Evolutionary conservation across 2,888 invertebrate genomes (phyloP).

Genomic region (Disparrhopalites patrizii): DNA sequence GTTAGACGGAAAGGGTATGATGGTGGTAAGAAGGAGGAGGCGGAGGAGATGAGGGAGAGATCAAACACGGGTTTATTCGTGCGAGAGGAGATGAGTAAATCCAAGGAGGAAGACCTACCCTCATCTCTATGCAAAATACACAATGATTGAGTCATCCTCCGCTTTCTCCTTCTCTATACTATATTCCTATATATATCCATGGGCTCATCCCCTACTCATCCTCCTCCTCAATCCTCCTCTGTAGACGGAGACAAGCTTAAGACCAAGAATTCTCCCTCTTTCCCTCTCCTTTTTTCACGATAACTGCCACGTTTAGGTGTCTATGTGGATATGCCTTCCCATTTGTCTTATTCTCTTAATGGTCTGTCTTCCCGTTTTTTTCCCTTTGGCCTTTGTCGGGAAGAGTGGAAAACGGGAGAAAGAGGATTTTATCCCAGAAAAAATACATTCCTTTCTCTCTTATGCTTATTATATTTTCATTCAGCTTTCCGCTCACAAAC

Average conservation of each 20-base stretch:
- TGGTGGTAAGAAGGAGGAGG: no score
- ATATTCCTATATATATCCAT: no score
- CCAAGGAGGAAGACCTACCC: background rate
- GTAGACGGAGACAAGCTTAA: conserved; percentile 3
- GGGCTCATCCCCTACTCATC: background rate
- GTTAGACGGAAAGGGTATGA: no score
- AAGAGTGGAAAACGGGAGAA: no score
- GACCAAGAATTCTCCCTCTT: background rate
- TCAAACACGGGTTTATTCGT: background rate
- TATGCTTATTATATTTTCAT: no score
- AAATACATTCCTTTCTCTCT: no score
- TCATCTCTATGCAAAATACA: conserved; percentile 7
- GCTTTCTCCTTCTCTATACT: no score
- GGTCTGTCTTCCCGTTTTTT: no score
- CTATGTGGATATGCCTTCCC: no score
- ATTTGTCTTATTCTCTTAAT: conserved; percentile 2
- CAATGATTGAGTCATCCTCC: conserved; percentile 8
- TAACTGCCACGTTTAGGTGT: background rate
- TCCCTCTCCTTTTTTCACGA: background rate
- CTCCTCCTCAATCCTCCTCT: background rate
- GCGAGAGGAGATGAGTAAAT: background rate
- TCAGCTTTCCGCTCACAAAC: no score
- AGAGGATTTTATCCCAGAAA: no score
- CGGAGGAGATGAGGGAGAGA: background rate
- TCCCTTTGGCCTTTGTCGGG: no score